Evolutionary conservation across 2,888 invertebrate species (phyloP).

Genomic region (Drosophila hamatofila): DNA sequence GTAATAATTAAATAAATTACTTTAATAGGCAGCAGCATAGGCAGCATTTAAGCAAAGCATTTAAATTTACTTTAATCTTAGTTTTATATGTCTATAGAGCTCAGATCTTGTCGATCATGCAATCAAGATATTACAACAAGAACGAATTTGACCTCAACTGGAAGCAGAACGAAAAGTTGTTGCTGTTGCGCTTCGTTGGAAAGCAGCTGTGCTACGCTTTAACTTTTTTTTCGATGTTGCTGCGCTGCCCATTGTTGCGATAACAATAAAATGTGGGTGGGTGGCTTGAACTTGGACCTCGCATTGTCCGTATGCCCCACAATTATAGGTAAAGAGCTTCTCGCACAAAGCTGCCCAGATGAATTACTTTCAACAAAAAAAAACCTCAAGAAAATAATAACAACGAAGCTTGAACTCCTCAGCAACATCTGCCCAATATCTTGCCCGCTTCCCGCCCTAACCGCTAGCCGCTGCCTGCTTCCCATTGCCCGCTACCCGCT

Average conservation of each 20-base stretch:
- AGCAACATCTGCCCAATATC: conserved; percentile 62
- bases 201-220: conserved; percentile 70
- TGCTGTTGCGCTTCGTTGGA: conserved; percentile 38
- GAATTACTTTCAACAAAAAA: conserved; percentile 74
- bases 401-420: conserved; percentile 56
- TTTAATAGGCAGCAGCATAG: not conserved
- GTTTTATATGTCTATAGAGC: not conserved
- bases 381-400: conserved; percentile 25
- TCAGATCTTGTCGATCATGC: not conserved
- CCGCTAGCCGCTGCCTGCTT: not conserved
- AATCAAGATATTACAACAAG: conserved; percentile 2
- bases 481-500: conserved; percentile 7
- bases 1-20: not conserved
- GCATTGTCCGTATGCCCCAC: conserved; percentile 65
- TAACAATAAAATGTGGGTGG: conserved; percentile 81
- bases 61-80: too few species aligned
- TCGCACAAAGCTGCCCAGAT: conserved; percentile 47
- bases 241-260: conserved; percentile 71
- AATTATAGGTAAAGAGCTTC: conserved; percentile 62
- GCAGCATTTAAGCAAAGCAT: too few species aligned
- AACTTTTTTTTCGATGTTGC: conserved; percentile 4
- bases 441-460: conserved; percentile 38
- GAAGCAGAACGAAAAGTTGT: conserved; percentile 16
- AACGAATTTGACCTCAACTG: conserved; percentile 34
- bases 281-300: conserved; percentile 78